Evolutionary conservation across 2,113 vertebrate genomes (phyloP).

Genomic region (Takifugu bimaculatus): DNA sequence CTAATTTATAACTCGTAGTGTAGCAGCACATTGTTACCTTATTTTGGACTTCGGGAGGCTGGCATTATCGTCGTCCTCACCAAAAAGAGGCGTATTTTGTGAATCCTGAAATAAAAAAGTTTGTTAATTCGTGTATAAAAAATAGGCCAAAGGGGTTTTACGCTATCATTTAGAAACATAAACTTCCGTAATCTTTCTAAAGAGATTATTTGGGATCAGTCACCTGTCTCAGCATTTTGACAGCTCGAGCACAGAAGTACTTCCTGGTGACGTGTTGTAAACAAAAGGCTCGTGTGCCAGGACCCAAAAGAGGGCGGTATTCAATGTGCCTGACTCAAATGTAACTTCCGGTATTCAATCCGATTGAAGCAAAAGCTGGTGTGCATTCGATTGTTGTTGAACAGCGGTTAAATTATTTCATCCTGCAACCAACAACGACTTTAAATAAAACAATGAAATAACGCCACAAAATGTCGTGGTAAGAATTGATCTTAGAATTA

Average conservation of each 20-base stretch:
- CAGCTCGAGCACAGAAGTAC: neutral
- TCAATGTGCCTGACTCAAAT: slow-evolving; percentile 44
- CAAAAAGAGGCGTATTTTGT: slow-evolving; percentile 87
- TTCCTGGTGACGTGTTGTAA: slow-evolving; percentile 66
- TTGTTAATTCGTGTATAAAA: neutral
- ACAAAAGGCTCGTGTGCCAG: slow-evolving; percentile 47
- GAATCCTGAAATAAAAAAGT: slow-evolving; percentile 71
- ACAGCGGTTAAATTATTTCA: neutral
- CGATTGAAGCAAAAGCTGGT: neutral
- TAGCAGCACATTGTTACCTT: slow-evolving; percentile 64
- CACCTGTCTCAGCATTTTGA: slow-evolving; percentile 53
- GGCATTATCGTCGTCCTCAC: slow-evolving; percentile 80
- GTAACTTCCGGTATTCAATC: neutral
- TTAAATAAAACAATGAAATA: neutral
- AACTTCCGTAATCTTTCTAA: neutral
- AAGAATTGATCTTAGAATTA: too few species aligned
- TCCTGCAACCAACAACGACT: neutral
- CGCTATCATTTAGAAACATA: neutral
- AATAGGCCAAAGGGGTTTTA: neutral
- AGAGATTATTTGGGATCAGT: neutral
- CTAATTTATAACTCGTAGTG: too few species aligned
- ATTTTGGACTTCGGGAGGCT: slow-evolving; percentile 74
- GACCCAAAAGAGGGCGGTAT: slow-evolving; percentile 29
- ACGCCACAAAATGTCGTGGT: too few species aligned
- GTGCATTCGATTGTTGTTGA: neutral